Evolutionary conservation across 1,140 invertebrate genomes (phyloP).

Genomic region (Geopemphigus sp.): DNA sequence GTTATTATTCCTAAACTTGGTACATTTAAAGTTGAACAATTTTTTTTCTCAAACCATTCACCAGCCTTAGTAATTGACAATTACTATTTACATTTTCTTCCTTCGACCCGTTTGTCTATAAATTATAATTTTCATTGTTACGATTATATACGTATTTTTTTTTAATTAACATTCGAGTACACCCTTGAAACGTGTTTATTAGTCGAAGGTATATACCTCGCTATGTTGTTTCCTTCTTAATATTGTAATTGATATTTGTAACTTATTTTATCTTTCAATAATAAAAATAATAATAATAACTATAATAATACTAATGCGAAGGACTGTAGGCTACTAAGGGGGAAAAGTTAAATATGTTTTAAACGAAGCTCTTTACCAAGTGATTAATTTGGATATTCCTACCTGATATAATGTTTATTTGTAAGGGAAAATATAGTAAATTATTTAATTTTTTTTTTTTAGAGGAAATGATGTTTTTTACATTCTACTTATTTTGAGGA

Average conservation of each 20-base stretch:
- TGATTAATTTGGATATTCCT: slow-evolving; percentile 37
- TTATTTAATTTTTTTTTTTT: slow-evolving; percentile 25
- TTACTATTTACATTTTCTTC: neutral
- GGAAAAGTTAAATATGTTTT: neutral
- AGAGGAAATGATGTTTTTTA: slow-evolving; percentile 49
- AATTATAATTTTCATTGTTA: neutral
- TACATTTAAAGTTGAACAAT: neutral
- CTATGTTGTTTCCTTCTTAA: neutral
- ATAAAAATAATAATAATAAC: too few species aligned
- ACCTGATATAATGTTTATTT: slow-evolving; percentile 34
- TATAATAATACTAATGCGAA: too few species aligned
- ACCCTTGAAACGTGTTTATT: neutral
- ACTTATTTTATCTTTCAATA: neutral
- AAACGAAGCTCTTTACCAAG: slow-evolving; percentile 16
- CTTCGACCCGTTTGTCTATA: neutral
- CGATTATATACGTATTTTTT: neutral
- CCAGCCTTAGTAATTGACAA: neutral
- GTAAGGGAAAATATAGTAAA: slow-evolving; percentile 15
- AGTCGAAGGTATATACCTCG: neutral
- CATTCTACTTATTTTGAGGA: slow-evolving; percentile 33
- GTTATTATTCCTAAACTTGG: neutral
- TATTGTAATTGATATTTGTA: neutral
- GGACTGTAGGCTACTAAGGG: neutral
- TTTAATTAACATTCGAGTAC: neutral
- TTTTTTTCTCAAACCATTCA: slow-evolving; percentile 4